phyloP scores from a whole-genome alignment of 37 sponge, comb jelly and placozoan genomes.

The Tethya wilhelma region DNA sequence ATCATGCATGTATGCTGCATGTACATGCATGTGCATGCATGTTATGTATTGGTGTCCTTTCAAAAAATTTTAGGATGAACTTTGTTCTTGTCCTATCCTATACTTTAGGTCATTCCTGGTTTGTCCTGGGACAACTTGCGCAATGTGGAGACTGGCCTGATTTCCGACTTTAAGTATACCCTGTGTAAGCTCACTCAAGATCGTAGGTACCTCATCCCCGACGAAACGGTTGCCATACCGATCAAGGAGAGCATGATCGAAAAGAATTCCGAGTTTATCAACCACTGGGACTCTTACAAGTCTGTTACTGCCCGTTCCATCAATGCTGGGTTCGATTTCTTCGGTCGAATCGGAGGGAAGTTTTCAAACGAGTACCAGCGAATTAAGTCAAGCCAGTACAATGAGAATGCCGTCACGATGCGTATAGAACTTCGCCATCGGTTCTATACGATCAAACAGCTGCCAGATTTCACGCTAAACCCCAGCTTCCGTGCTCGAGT shows the following conservation, averaged over 20 bases:
- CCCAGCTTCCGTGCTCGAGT: slow-evolving; percentile 44
- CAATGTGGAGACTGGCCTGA: slow-evolving; percentile 38
- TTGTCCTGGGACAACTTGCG: slow-evolving; percentile 62
- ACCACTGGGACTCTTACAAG: slow-evolving; percentile 39
- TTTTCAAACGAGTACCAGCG: slow-evolving; percentile 35
- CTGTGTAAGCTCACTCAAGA: slow-evolving; percentile 38
- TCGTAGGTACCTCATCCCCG: slow-evolving; percentile 48
- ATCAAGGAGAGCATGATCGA: slow-evolving; percentile 46
- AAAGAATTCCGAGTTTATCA: slow-evolving; percentile 17
- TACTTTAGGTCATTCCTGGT: slow-evolving; percentile 46
- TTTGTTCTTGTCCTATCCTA: not conserved
- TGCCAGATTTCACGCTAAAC: slow-evolving; percentile 38
- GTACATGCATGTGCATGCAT: no score
- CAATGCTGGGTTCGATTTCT: slow-evolving; percentile 21
- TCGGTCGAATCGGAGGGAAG: slow-evolving; percentile 45
- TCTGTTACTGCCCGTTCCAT: slow-evolving; percentile 41
- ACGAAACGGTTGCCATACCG: slow-evolving; percentile 37
- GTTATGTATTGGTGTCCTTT: not conserved
- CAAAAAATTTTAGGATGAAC: not conserved
- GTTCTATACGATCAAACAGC: slow-evolving; percentile 37
- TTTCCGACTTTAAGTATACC: slow-evolving; percentile 36
- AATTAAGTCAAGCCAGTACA: slow-evolving; percentile 29
- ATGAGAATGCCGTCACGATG: slow-evolving; percentile 19
- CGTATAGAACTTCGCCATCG: slow-evolving; percentile 35
- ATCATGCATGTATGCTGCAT: slow-evolving; percentile 7